Evolutionary conservation across 2,113 vertebrate species (phyloP).

Genomic region (Calyptomena viridis): DNA sequence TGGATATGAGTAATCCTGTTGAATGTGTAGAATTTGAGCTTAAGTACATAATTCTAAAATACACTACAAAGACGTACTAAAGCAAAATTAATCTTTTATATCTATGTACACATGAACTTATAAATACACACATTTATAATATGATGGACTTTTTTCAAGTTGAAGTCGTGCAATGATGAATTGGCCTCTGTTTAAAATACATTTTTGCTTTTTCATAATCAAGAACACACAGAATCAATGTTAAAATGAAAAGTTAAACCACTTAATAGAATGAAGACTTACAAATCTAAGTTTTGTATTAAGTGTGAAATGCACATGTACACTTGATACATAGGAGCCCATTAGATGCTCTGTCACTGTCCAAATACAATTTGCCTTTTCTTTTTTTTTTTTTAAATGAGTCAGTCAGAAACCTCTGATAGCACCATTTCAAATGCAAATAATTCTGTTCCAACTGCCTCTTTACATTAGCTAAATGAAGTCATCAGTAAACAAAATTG

Average conservation of each 20-base stretch:
- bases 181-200: neutral
- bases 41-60: neutral
- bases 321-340: neutral
- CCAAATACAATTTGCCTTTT: constrained; percentile 72
- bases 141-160: neutral
- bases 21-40: neutral
- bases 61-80: neutral
- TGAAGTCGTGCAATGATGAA: neutral
- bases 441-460: constrained; percentile 84
- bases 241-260: neutral
- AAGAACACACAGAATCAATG: neutral
- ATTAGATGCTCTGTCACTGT: constrained; percentile 61
- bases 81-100: neutral
- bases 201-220: neutral
- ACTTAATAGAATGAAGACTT: neutral
- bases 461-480: constrained; percentile 87
- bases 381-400: constrained; percentile 57
- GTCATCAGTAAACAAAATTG: constrained; percentile 86
- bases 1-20: neutral
- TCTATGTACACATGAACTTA: neutral
- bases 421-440: constrained; percentile 82
- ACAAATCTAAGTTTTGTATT: neutral
- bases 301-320: neutral
- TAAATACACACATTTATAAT: neutral
- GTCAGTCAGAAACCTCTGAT: constrained; percentile 77